Conservation (phyloP, 2,797 vertebrate species). For the Okamejei kenojei region DNA sequence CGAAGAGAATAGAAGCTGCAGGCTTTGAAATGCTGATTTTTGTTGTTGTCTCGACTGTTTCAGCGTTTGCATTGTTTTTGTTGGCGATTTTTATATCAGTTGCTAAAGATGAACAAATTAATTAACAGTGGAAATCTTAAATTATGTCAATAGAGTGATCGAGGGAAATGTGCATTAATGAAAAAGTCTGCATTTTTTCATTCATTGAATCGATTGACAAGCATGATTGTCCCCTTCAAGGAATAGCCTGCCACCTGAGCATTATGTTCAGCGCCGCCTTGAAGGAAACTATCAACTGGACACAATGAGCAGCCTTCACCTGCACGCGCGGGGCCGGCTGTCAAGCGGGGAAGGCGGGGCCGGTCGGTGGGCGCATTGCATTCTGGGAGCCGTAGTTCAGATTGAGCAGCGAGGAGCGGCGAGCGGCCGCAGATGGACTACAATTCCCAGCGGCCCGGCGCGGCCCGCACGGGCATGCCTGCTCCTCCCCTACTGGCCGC, state of each 20-base stretch:
- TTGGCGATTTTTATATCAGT: background rate
- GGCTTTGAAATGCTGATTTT: background rate
- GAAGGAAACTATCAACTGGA: background rate
- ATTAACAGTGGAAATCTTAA: background rate
- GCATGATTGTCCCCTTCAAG: background rate
- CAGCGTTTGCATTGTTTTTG: background rate
- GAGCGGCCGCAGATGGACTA: background rate
- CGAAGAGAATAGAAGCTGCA: background rate
- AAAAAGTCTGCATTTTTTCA: background rate
- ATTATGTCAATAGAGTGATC: background rate
- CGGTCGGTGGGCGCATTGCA: background rate
- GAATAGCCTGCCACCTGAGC: background rate
- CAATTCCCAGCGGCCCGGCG: background rate
- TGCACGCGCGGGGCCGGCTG: background rate
- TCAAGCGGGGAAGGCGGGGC: background rate
- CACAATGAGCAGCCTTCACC: slow-evolving; percentile 1
- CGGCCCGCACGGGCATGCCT: background rate
- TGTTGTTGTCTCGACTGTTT: background rate
- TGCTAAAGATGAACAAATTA: background rate
- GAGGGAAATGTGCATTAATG: background rate
- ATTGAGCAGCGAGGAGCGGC: rapidly evolving
- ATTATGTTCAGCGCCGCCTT: background rate
- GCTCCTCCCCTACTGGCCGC: background rate
- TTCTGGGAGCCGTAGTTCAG: background rate
- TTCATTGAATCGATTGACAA: background rate